These are phyloP conservation scores for Bergia sp. DNA, from an alignment of 92 coral and sea anemone species.

Conservation along the genomic window DNA sequence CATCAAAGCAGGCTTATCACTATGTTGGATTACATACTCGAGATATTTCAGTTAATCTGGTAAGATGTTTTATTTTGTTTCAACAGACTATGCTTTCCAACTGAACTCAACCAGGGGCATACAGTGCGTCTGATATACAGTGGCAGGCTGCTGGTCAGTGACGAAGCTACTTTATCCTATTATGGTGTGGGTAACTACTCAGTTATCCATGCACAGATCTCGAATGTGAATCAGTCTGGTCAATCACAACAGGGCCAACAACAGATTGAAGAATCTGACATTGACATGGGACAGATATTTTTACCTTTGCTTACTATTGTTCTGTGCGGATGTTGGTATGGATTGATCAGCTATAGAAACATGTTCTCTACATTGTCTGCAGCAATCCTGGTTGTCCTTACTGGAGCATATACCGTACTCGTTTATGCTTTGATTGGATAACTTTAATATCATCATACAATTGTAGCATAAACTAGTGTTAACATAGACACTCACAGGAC, in stretches of 20 bases:
- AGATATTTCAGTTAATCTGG: background rate
- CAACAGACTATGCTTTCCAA: conserved; percentile 77
- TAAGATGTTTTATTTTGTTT: background rate
- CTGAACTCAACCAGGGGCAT: conserved; percentile 78
- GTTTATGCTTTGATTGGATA: conserved; percentile 71
- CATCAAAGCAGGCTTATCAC: too few species aligned
- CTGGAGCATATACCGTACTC: conserved; percentile 80
- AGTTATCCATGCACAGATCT: conserved; percentile 93
- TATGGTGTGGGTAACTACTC: conserved; percentile 83
- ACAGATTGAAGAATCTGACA: conserved; percentile 57
- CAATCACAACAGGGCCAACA: conserved; percentile 44
- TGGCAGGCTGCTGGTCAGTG: conserved; percentile 83
- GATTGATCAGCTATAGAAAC: conserved; percentile 76
- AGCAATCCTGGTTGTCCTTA: conserved; percentile 79
- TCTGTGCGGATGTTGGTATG: conserved; percentile 88
- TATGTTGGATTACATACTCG: too few species aligned
- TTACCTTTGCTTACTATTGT: conserved; percentile 79
- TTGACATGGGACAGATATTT: conserved; percentile 85
- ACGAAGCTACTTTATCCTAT: conserved; percentile 67
- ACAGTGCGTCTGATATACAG: conserved; percentile 87
- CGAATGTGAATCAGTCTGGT: conserved; percentile 53
- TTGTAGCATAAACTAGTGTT: too few species aligned
- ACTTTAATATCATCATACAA: too few species aligned
- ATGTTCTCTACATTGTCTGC: conserved; percentile 85
- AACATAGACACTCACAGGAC: too few species aligned